A percentile compares a stretch with the other conserved stretches of the same genome.
Conservation (phyloP, 2,113 vertebrate species). For the Salvelinus fontinalis region DNA sequence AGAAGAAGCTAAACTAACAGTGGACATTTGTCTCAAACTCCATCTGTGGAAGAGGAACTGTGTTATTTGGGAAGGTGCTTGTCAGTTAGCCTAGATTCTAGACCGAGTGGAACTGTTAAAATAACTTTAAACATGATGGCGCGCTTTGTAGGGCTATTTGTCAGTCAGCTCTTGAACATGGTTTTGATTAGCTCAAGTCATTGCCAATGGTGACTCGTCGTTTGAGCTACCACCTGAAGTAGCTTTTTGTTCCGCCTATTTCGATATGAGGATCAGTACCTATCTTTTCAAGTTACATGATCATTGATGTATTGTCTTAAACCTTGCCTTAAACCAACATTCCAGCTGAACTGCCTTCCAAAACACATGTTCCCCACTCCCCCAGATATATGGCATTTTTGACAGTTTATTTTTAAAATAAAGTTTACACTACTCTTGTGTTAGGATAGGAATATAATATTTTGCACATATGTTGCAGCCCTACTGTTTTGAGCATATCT, state of each 20-base stretch:
- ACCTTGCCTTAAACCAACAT: neutral
- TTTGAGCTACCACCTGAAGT: neutral
- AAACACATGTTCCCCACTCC: neutral
- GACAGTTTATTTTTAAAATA: no score
- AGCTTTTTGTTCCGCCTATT: neutral
- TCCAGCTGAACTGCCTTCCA: slow-evolving; percentile 10
- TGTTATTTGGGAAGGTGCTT: neutral
- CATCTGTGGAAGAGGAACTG: neutral
- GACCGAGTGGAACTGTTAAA: no score
- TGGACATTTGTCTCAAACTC: neutral
- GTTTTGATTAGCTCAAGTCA: neutral
- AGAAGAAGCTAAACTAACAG: slow-evolving; percentile 74
- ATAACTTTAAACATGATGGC: no score
- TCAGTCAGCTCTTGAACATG: no score
- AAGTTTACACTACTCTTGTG: no score
- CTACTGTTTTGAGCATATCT: no score
- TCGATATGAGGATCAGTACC: neutral
- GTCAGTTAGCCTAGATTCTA: neutral
- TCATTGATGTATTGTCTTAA: neutral
- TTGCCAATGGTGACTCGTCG: neutral
- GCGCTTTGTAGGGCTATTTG: no score
- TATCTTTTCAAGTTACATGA: neutral
- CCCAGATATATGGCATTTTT: neutral
- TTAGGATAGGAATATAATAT: no score
- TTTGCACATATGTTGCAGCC: no score